Base-by-base conservation (phyloP, 1,140 invertebrate genomes). In the Streblospio benedicti region DNA sequence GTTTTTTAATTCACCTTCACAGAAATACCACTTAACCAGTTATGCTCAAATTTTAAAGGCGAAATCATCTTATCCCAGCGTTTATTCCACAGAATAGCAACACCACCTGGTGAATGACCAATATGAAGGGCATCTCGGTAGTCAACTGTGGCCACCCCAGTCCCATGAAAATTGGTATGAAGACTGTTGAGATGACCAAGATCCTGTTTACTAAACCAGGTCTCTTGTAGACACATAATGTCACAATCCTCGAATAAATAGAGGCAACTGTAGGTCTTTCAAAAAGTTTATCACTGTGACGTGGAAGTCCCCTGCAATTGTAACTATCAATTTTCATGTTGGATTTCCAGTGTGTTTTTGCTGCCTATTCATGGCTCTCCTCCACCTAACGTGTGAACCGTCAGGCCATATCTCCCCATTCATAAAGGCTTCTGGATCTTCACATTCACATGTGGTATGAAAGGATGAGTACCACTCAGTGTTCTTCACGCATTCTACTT, bases 31-130 rank as follows among this genome's bases (percentile, higher is more conserved):
- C 27, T 52, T 52, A 52, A 31, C 50, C 20, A 51, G 23, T 51
- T 28, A 51, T 27, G 25, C 25, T 51, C 49, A 20, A 52, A 31
- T 30, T 52, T n/a, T 52, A 52, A 52, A 52, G 27, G 33, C 33
- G 50, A 30, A 31, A 52, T 18, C 28, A 30, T 25, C 50, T 30
- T 52, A 52, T 1, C 50, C 28, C 28, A 31, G 50, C 16, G 18
- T 12, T 20, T 52, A 31, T 31, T 6, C 30, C 5, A 52, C 16
- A 52, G 3, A 30, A 31, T 52, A 5, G 50, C 50, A 25, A 31
- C 50, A 12, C 50, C 49, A 14, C 49, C 0, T 31, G 50, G 25
- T 25, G 28, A 30, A 52, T 52, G 50, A 6, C 27, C 50, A 25
- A 25, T 52, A n/a, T 31, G 30, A 27, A 51, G 5, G 16, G n/a